Evolutionary conservation across 2,113 vertebrate species (phyloP).

Genomic region (Ploceus nigricollis): DNA sequence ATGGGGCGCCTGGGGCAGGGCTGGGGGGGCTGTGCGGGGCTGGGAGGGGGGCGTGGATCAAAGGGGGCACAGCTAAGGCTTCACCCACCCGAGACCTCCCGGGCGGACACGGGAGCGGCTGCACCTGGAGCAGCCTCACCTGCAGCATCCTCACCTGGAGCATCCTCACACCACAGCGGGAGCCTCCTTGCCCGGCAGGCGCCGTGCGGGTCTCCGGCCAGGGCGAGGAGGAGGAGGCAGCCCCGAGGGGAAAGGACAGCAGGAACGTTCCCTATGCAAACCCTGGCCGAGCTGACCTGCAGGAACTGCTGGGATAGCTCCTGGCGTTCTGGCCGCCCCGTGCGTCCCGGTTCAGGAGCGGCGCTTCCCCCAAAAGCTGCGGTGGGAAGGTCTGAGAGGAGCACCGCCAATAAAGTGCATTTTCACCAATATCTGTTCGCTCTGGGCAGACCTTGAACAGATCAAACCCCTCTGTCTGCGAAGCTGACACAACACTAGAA

Average conservation of each 20-base stretch:
- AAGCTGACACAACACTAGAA: fast-evolving
- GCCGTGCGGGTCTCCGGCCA: too few relatives aligned
- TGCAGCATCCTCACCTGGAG: background rate
- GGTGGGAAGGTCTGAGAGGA: background rate
- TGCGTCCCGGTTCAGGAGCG: too few relatives aligned
- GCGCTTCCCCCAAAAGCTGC: background rate
- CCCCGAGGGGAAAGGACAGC: background rate
- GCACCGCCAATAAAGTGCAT: fast-evolving
- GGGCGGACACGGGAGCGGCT: background rate
- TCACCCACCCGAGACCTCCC: background rate
- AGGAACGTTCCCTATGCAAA: background rate
- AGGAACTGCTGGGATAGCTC: background rate
- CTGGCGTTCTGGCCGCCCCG: background rate
- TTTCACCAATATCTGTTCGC: background rate
- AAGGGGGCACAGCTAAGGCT: background rate
- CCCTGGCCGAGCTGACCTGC: background rate
- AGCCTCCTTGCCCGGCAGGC: background rate
- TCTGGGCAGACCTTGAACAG: background rate
- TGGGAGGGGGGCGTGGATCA: constrained; percentile 17
- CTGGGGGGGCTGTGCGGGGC: background rate
- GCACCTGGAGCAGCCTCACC: background rate
- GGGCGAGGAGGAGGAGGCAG: background rate
- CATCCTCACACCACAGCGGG: too few relatives aligned
- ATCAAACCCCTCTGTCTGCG: background rate
- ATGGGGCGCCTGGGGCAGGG: background rate